Conservation (phyloP, 2,888 invertebrate genomes). For the Napeogenes sylphis region DNA sequence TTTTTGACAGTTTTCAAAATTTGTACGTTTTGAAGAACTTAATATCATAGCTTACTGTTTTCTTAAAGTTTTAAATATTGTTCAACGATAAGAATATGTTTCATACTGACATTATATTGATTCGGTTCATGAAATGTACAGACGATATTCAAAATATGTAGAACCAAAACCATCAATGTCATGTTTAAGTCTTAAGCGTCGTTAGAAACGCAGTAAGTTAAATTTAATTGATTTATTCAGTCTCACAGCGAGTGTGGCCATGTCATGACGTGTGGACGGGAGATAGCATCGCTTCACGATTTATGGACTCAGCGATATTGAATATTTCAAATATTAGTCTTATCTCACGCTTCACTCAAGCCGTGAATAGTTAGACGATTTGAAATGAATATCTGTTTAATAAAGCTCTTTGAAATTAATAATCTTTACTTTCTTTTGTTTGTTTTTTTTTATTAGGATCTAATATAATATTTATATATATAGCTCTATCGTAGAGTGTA, state of each 20-base stretch:
- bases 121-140: neutral
- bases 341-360: conserved; percentile 28
- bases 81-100: too few species aligned
- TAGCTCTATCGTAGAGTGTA: too few species aligned
- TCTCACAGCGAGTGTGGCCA: conserved; percentile 24
- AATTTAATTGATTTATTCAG: conserved; percentile 28
- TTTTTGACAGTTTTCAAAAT: too few species aligned
- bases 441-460: too few species aligned
- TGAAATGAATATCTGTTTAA: conserved; percentile 1
- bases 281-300: conserved; percentile 37
- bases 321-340: conserved; percentile 38
- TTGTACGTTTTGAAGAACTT: too few species aligned
- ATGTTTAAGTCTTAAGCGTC: neutral
- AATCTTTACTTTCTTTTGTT: too few species aligned
- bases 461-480: too few species aligned
- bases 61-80: too few species aligned
- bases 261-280: conserved; percentile 33
- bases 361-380: conserved; percentile 9
- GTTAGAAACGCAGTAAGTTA: conserved; percentile 6
- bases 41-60: too few species aligned
- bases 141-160: neutral
- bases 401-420: neutral
- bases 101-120: too few species aligned
- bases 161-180: neutral
- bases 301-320: conserved; percentile 35